Conservation (phyloP, 2,113 vertebrate species). For the Capricornis sumatraensis region DNA sequence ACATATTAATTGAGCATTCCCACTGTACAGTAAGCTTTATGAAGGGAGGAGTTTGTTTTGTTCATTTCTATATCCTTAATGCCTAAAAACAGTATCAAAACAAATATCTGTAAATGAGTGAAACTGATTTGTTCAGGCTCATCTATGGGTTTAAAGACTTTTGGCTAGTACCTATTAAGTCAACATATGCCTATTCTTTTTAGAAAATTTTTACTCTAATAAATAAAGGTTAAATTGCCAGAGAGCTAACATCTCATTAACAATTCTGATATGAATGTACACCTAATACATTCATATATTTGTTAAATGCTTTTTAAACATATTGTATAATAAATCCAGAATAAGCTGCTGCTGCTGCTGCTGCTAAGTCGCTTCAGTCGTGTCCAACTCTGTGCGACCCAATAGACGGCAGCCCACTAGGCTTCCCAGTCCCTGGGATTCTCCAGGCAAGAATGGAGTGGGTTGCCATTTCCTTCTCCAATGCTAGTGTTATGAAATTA, state of each 20-base stretch:
- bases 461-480: too few species aligned
- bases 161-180: background rate
- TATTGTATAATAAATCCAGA: background rate
- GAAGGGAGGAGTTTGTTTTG: background rate
- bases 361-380: too few species aligned
- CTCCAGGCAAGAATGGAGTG: too few species aligned
- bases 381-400: too few species aligned
- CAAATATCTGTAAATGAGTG: background rate
- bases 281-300: background rate
- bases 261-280: background rate
- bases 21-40: background rate
- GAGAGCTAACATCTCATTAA: background rate
- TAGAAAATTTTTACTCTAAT: background rate
- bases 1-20: background rate
- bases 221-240: background rate
- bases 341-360: background rate
- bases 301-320: background rate
- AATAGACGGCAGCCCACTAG: too few species aligned
- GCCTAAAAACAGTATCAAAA: background rate
- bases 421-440: too few species aligned
- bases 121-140: background rate
- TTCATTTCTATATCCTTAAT: background rate
- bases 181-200: background rate
- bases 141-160: background rate
- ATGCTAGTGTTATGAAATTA: background rate